Conservation (phyloP, 2,888 invertebrate species). For the Mechanitis messenoides region DNA sequence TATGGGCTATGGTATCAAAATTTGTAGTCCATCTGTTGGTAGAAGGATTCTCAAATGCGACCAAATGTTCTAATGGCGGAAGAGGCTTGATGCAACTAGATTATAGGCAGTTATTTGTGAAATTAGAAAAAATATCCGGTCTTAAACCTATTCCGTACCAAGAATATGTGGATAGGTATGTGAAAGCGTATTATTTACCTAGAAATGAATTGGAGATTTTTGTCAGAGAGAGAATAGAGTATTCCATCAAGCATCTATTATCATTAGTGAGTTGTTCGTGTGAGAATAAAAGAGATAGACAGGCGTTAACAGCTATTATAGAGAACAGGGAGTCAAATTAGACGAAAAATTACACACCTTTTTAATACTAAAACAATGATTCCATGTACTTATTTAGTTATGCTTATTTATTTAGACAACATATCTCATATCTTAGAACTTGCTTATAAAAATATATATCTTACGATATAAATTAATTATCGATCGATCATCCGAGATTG, state of each 20-base stretch:
- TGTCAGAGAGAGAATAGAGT: slow-evolving; percentile 90
- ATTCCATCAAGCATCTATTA: slow-evolving; percentile 90
- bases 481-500: no score
- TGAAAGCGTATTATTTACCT: slow-evolving; percentile 97
- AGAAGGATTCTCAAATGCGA: slow-evolving; percentile 94
- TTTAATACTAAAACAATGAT: neutral
- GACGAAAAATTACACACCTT: neutral
- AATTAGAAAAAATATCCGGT: slow-evolving; percentile 90
- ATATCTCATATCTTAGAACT: no score
- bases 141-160: slow-evolving; percentile 90
- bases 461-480: no score
- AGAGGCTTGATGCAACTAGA: slow-evolving; percentile 98
- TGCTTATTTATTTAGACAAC: neutral
- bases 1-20: slow-evolving; percentile 94
- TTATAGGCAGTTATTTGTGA: slow-evolving; percentile 94
- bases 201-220: slow-evolving; percentile 92
- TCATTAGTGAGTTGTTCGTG: slow-evolving; percentile 91
- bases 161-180: slow-evolving; percentile 94
- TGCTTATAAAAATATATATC: no score
- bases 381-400: neutral
- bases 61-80: slow-evolving; percentile 97
- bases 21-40: slow-evolving; percentile 92
- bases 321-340: slow-evolving; percentile 65
- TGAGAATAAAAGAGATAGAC: slow-evolving; percentile 91
- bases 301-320: slow-evolving; percentile 83